Base-by-base conservation (phyloP, 1,140 invertebrate species). In the Drosophila kikkawai region DNA sequence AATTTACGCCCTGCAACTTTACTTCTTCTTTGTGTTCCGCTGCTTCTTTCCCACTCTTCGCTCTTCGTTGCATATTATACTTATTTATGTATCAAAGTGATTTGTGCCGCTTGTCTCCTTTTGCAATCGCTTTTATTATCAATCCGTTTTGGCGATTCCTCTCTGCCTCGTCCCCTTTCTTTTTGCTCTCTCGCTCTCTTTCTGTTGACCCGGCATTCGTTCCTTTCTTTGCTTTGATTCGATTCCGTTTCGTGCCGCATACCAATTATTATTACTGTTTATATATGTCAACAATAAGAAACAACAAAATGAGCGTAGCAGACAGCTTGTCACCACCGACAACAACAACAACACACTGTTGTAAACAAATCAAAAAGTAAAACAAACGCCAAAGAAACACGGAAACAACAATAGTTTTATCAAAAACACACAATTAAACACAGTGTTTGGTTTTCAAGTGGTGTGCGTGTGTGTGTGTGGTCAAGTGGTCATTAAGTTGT, bases 1-100 rank as follows among this genome's bases (percentile, higher is more conserved):
- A 77, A 66, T 48, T 82, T 81, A 82, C 79, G 79, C 73, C 73
- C 42, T 66, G 66, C 60, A 64, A 77, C 79, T 77, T 82, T 82
- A 78, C 75, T 63, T 55, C 34, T 55, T 55, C 51, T 36, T 55
- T 53, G 51, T 53, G 32, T 36, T 53, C 11, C 3, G n/a, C 50
- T 36, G 51, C 32, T 37, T 37, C 51, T 37, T 55, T 55, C 34
- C 19, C 51, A 55, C 51, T 55, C 51, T 36, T 55, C 4, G 7
- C 51, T 55, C 29, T 19, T 53, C 5, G 9, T 7, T 53, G n/a
- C 50, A 53, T 53, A 34, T 36, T 55, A 22, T 37, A 37, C 17
- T 22, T 53, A 37, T 55, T 37, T 55, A 37, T 36, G 32, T 55
- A 68, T 82, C 60, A 58, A 82, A 55, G 61, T 67, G 61, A 82